Base-by-base conservation (phyloP, 2,113 vertebrate species). In the Periophthalmodon schlosseri region DNA sequence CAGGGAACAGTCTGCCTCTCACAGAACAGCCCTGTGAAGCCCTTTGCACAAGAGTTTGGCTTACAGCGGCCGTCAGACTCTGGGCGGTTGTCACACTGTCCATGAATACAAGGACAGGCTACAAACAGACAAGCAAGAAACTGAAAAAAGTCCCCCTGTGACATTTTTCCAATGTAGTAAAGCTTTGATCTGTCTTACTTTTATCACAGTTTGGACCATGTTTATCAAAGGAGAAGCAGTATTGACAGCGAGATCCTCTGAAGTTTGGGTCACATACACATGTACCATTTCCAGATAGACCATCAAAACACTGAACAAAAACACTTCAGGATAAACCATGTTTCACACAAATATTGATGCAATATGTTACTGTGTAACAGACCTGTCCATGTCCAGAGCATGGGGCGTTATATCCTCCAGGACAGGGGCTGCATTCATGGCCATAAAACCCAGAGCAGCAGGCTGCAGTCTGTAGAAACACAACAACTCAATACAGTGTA, bases 391-490 rank as follows among this genome's bases (percentile, higher is more conserved):
- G 95, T 80, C 94, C 93, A 0, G 94, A 97, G 79, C 97, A 99
- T 0, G 96, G 94, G 0, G 81, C 91, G 28, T 57, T 84, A 87
- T 94, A 95, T 36, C 95, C 96, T 79, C 97, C 96, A 0, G 96
- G 96, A 72, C 97, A 99, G 0, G 91, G 93, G 16, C 72, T 89
- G 82, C 97, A 99, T 70, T 95, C 93, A 13, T 92, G 87, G 33
- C 97, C 96, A 0, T 94, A 97, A 91, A 98, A 99, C 0, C 97
- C 97, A 86, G 87, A 93, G 85, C 97, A 99, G 76, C 97, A 99
- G 0, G 85, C 89, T 0, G 90, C 90, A 33, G 91, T 91, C 97
- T 99, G 67, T 82, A 54, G 1, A 60, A 15, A 70, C 5, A 68
- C 63, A n/a, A 65, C 16, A 39, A 12, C 18, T 39, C 16, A 2